These are phyloP conservation scores for Hydroisotoma schaefferi DNA, from an alignment of 2,888 invertebrate species.

Conservation along the genomic window DNA sequence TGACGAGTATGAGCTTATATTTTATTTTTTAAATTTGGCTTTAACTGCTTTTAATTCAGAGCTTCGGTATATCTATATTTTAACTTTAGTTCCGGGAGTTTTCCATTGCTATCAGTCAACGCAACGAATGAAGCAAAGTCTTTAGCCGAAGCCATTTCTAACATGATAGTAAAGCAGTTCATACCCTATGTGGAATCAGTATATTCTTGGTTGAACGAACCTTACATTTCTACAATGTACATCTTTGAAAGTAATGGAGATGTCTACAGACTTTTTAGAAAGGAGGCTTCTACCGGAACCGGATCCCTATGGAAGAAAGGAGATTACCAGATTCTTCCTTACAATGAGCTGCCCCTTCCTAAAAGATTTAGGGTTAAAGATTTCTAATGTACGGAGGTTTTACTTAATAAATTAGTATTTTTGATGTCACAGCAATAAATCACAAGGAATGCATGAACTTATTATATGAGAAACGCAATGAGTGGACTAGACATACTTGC, in stretches of 20 bases:
- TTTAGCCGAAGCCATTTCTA: constrained; percentile 26
- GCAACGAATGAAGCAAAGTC: constrained; percentile 20
- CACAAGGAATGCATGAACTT: background rate
- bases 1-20: constrained; percentile 18
- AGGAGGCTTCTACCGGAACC: background rate
- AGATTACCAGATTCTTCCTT: constrained; percentile 27
- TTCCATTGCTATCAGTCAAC: constrained; percentile 15
- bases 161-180: constrained; percentile 29
- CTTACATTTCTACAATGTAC: constrained; percentile 23
- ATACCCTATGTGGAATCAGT: constrained; percentile 27
- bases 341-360: constrained; percentile 27
- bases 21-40: background rate
- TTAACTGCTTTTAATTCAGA: background rate
- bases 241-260: constrained; percentile 40
- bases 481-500: too few species aligned
- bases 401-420: background rate
- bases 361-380: background rate
- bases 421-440: background rate
- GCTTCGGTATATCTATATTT: background rate
- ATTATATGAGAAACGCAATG: too few species aligned
- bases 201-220: constrained; percentile 37
- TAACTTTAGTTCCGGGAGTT: constrained; percentile 11
- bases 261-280: constrained; percentile 28
- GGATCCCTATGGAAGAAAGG: constrained; percentile 26
- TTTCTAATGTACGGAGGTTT: background rate